phyloP scores from a whole-genome alignment of 2,888 invertebrate species.

The Drosophila maculinotata region DNA sequence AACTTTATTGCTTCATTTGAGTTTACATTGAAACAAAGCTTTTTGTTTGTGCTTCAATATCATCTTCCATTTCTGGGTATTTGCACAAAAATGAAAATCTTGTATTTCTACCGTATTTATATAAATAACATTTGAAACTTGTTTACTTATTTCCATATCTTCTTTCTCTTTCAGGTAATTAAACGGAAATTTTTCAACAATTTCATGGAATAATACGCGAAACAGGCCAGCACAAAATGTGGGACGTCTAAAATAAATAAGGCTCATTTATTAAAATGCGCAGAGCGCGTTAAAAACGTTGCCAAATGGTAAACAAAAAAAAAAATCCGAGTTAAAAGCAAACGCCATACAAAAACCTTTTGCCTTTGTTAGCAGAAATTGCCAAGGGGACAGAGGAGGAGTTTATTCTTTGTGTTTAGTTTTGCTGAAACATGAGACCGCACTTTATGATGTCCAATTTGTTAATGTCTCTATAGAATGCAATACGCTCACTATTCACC shows the following conservation, averaged over 20 bases:
- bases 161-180: constrained; percentile 71
- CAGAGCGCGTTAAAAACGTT: constrained; percentile 50
- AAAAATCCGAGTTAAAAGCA: constrained; percentile 14
- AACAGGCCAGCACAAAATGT: constrained; percentile 22
- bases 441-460: constrained; percentile 61
- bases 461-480: constrained; percentile 63
- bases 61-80: constrained; percentile 1
- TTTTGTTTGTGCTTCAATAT: constrained; percentile 9
- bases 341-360: constrained; percentile 22
- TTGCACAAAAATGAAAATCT: constrained; percentile 4
- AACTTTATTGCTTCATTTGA: too few relatives aligned
- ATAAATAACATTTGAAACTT: constrained; percentile 14
- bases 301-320: constrained; percentile 44
- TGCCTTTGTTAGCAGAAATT: constrained; percentile 66
- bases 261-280: constrained; percentile 56
- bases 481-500: constrained; percentile 43
- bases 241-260: constrained; percentile 44
- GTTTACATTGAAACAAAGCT: background rate
- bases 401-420: constrained; percentile 34
- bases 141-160: constrained; percentile 39
- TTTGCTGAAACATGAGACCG: constrained; percentile 64
- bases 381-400: constrained; percentile 9
- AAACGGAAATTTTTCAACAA: constrained; percentile 55
- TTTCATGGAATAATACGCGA: constrained; percentile 38
- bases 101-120: background rate